Evolutionary conservation across 2,888 invertebrate genomes (phyloP).

Genomic region (Epinotia brunnichana): DNA sequence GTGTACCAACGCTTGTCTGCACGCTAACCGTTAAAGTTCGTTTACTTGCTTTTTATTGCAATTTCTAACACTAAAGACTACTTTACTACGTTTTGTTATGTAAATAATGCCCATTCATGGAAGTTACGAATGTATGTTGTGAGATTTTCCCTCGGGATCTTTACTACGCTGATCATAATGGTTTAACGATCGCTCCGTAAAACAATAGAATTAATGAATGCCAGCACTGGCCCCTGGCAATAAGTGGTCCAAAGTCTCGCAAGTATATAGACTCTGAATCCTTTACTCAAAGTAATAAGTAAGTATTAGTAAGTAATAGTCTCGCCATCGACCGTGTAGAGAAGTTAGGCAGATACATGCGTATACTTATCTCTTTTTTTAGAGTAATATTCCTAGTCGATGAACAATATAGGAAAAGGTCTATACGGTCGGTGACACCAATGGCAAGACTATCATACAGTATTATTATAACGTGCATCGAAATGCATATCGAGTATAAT

Average conservation of each 20-base stretch:
- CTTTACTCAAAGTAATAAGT: constrained; percentile 1
- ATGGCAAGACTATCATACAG: background rate
- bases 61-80: background rate
- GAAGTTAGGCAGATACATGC: background rate
- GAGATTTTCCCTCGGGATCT: constrained; percentile 22
- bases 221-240: constrained; percentile 23
- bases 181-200: constrained; percentile 18
- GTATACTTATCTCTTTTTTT: background rate
- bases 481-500: no score
- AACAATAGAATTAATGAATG: constrained; percentile 32
- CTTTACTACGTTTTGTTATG: background rate
- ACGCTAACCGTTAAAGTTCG: constrained; percentile 38
- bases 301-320: no score
- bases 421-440: background rate
- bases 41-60: constrained; percentile 33
- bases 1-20: constrained; percentile 24
- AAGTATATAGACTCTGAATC: background rate
- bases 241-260: background rate
- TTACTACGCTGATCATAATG: constrained; percentile 16
- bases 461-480: no score
- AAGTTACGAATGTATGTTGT: constrained; percentile 2
- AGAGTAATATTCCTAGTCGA: background rate
- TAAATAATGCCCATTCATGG: constrained; percentile 5
- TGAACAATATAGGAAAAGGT: background rate
- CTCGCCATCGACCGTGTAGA: background rate